Evolutionary conservation across 2,113 vertebrate species (phyloP), one percentile per base, ranked within the genome.

Genomic region (Pogona vitticeps): DNA sequence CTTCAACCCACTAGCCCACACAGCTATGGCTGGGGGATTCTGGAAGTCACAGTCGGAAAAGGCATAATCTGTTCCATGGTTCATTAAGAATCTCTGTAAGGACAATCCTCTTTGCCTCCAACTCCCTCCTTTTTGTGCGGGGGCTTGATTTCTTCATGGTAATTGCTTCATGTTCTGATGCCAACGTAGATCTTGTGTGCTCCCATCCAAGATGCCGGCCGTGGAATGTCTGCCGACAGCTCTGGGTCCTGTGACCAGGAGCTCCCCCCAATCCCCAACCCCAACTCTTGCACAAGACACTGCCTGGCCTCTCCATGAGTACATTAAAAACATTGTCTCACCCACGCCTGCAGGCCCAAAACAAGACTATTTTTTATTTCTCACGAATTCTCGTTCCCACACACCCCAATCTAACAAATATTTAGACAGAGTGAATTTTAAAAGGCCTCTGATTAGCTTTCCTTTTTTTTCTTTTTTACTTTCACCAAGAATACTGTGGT

Each of bases 371-470:
- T 75, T 59, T 82, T 90, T 88, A 76, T 85, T 86, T 81, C 87
- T 87, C 91, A 90, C 85, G 67, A 33, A 26, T 90, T 86, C 76
- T 92, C 92, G 88, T 86, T 91, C 90, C 72, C 83, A 91, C 85
- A 88, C 93, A 92, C 87, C 90, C 91, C 94, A 76, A 93, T 88
- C 87, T 33, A 82, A 90, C 93, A 96, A 96, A 96, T 95, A 96
- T 95, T 96, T 96, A 95, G 93, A 96, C 88, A 96, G 92, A 90
- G 90, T 85, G 76, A 89, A 88, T 90, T 92, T 88, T 92, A 95
- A 95, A 96, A 94, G 90, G 89, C 82, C 84, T 94, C 91, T 92
- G 90, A 94, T 88, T 79, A 89, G 91, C 86, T 93, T 94, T 75
- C 87, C 6, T 31, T 89, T 5, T 52, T 52, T 52, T 52, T 5